These are phyloP conservation scores for Drosophila aff. DNA, from an alignment of 1,140 invertebrate species.

Conservation along the genomic window DNA sequence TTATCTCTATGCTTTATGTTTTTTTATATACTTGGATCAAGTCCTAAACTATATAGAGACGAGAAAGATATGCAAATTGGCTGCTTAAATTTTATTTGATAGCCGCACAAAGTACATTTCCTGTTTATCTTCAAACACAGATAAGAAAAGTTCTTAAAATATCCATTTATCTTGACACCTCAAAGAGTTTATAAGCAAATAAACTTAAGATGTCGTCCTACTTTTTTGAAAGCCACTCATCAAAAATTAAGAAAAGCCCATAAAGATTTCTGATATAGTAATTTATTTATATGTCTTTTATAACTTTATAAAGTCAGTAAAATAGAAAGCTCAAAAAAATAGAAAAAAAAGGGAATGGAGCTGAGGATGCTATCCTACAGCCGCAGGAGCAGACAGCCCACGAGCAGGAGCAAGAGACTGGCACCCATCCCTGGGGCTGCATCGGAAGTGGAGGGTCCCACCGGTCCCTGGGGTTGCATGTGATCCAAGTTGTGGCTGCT, in stretches of 20 bases:
- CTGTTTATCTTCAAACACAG: background rate
- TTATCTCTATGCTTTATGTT: no score
- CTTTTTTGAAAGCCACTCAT: background rate
- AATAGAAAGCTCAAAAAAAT: background rate
- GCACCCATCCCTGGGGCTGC: background rate
- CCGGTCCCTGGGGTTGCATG: conserved; percentile 33
- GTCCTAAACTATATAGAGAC: background rate
- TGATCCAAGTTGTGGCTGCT: conserved; percentile 66
- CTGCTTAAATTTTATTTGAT: background rate
- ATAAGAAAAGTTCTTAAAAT: background rate
- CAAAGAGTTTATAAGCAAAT: background rate
- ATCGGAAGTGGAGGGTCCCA: background rate
- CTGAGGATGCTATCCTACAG: background rate
- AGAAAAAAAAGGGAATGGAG: background rate
- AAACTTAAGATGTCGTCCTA: background rate
- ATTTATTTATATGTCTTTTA: background rate
- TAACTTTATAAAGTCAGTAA: background rate
- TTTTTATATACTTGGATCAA: background rate
- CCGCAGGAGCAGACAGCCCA: background rate
- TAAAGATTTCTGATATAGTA: background rate
- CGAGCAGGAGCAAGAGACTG: background rate
- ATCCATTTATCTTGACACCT: background rate
- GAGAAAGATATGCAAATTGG: background rate
- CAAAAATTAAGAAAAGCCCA: no score
- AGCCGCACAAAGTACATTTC: background rate